These are phyloP conservation scores for Argyresthia albistria DNA, from an alignment of 2,888 invertebrate species.

Conservation along the genomic window DNA sequence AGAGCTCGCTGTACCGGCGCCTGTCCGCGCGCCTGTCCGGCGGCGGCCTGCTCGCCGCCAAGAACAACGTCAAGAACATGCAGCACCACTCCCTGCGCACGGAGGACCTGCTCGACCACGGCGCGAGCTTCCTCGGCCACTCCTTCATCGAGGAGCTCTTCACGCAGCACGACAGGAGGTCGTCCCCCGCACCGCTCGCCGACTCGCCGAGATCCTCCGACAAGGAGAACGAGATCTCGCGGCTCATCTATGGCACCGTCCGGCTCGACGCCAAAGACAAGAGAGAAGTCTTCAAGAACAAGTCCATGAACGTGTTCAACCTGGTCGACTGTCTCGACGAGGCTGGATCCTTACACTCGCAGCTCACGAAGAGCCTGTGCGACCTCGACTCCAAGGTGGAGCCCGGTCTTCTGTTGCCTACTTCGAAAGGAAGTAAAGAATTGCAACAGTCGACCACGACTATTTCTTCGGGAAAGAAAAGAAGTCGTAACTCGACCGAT, in stretches of 20 bases:
- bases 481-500: slow-evolving; percentile 63
- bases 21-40: slow-evolving; percentile 62
- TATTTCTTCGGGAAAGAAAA: slow-evolving; percentile 62
- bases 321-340: slow-evolving; percentile 59
- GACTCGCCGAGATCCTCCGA: slow-evolving; percentile 35
- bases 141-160: slow-evolving; percentile 35
- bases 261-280: slow-evolving; percentile 46
- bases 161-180: slow-evolving; percentile 17
- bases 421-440: slow-evolving; percentile 42
- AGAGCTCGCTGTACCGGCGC: slow-evolving; percentile 60
- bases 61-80: slow-evolving; percentile 41
- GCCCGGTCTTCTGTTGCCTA: slow-evolving; percentile 41
- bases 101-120: slow-evolving; percentile 38
- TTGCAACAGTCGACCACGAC: slow-evolving; percentile 58
- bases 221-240: slow-evolving; percentile 51
- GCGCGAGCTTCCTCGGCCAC: slow-evolving; percentile 45
- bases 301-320: slow-evolving; percentile 62
- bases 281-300: slow-evolving; percentile 64
- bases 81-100: slow-evolving; percentile 19
- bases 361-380: slow-evolving; percentile 59
- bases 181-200: slow-evolving; percentile 14
- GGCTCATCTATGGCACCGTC: slow-evolving; percentile 30
- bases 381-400: slow-evolving; percentile 59
- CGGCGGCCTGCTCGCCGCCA: slow-evolving; percentile 35
- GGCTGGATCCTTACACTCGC: slow-evolving; percentile 55